A percentile compares a stretch with the other conserved stretches of the same genome.
phyloP scores from a whole-genome alignment of 2,888 invertebrate species.

The Therioaphis trifolii region DNA sequence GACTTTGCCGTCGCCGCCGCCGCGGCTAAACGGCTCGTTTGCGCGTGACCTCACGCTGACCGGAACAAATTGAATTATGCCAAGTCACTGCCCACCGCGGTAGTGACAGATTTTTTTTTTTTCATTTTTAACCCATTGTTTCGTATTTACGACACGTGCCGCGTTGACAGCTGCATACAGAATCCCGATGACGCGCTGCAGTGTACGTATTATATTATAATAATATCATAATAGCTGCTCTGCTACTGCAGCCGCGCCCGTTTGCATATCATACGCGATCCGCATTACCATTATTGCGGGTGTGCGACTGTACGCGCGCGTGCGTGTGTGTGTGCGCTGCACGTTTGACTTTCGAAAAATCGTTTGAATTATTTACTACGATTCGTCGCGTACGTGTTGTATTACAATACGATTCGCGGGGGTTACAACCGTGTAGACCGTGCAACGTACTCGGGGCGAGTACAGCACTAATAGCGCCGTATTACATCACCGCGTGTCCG shows the following conservation, averaged over 20 bases:
- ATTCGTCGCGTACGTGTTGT: neutral
- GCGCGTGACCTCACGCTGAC: conserved; percentile 60
- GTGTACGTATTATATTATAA: too few species aligned
- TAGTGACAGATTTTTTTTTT: conserved; percentile 47
- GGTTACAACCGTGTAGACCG: neutral
- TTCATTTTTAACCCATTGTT: conserved; percentile 41
- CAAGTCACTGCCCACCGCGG: conserved; percentile 58
- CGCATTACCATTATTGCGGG: too few species aligned
- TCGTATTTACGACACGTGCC: conserved; percentile 52
- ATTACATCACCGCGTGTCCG: too few species aligned
- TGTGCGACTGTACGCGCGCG: too few species aligned
- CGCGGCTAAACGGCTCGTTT: conserved; percentile 58
- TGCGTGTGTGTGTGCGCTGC: too few species aligned
- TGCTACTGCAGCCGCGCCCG: neutral
- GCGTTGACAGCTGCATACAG: conserved; percentile 49
- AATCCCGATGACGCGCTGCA: neutral
- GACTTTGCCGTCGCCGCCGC: conserved; percentile 34
- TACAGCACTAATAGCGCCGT: neutral
- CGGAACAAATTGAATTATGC: conserved; percentile 62
- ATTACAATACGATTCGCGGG: neutral
- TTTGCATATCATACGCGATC: conserved; percentile 11
- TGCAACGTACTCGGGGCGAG: neutral
- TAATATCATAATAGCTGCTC: too few species aligned
- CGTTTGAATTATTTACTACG: conserved; percentile 12
- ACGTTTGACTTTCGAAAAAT: conserved; percentile 39